Base-by-base conservation (phyloP, 1,140 invertebrate species). In the Zaprionus davidi region DNA sequence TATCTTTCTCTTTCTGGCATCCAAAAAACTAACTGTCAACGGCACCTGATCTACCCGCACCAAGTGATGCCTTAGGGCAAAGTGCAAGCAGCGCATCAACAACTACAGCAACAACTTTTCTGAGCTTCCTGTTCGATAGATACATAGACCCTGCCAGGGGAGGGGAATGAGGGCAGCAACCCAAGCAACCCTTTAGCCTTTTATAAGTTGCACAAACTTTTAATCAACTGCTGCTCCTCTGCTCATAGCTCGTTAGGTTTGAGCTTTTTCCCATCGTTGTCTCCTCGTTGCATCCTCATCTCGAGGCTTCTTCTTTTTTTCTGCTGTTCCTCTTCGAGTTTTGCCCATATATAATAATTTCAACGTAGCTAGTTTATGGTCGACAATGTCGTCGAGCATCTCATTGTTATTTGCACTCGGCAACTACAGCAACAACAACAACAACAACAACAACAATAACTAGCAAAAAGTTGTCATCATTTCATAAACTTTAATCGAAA, bases 401-500 rank as follows among this genome's bases (percentile, higher is more conserved):
- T 73, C 71, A 64, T 78, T 78, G 76, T 74, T 70, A 68, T 78
- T 78, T 78, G 67, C 76, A 65, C 64, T 68, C 49, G 62, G 60
- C 63, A 66, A 31, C 59, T 26, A 56, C 69, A 59, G 24, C 56
- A 62, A 24, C 12, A 28, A n/a, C 44, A 22, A 2, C 56, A 60
- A 49, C 31, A 68, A 38, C 57, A 55, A 44, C 44, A 34, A 36
- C 28, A 72, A 34, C 44, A 59, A 20, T 41, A 67, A 41, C 34
- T 46, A 62, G n/a, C 57, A 68, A 72, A 78, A 78, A 79, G 81
- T 84, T 84, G 76, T 76, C 77, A 71, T 77, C 77, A 68, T 87
- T 84, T 90, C 85, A 90, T 85, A 88, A 90, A 90, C 85, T 90
- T 90, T 90, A 90, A 90, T 90, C 85, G 85, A 90, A 90, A 90